These are phyloP conservation scores for Philopedon plagiatum DNA, from an alignment of 2,888 invertebrate species.

Conservation along the genomic window DNA sequence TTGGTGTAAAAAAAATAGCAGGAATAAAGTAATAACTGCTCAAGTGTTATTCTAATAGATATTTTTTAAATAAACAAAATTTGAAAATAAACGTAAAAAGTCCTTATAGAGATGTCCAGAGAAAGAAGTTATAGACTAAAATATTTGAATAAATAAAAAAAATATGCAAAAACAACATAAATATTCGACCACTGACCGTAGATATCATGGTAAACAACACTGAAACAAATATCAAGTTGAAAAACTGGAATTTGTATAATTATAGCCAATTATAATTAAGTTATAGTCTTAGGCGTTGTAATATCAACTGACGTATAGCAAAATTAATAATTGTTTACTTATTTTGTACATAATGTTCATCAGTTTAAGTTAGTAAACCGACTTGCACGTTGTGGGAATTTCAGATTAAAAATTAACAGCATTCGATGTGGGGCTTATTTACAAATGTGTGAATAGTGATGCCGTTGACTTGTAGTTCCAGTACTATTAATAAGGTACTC, in stretches of 20 bases:
- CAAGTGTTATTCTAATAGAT: no score
- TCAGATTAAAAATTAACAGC: neutral
- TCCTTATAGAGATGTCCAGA: no score
- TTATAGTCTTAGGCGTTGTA: constrained; percentile 23
- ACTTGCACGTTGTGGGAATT: constrained; percentile 1
- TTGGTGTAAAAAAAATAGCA: no score
- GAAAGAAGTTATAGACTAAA: no score
- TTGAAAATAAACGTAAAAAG: no score
- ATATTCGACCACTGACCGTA: neutral
- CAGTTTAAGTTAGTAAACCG: constrained; percentile 2
- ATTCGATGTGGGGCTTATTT: neutral
- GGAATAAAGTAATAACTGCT: no score
- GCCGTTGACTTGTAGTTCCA: constrained; percentile 14
- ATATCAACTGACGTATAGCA: constrained; percentile 25
- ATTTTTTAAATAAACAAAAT: no score
- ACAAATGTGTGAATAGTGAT: constrained; percentile 6
- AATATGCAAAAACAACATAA: neutral
- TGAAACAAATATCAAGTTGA: constrained; percentile 32
- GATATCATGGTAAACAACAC: constrained; percentile 4
- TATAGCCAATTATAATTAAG: constrained; percentile 38
- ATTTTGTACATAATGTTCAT: constrained; percentile 10
- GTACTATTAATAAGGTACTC: constrained; percentile 14
- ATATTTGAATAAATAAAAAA: no score
- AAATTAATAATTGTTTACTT: constrained; percentile 26
- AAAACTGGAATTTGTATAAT: constrained; percentile 46